Evolutionary conservation across 2,888 invertebrate genomes (phyloP), one percentile per base, ranked within the genome.

Genomic region (Baccha elongata): DNA sequence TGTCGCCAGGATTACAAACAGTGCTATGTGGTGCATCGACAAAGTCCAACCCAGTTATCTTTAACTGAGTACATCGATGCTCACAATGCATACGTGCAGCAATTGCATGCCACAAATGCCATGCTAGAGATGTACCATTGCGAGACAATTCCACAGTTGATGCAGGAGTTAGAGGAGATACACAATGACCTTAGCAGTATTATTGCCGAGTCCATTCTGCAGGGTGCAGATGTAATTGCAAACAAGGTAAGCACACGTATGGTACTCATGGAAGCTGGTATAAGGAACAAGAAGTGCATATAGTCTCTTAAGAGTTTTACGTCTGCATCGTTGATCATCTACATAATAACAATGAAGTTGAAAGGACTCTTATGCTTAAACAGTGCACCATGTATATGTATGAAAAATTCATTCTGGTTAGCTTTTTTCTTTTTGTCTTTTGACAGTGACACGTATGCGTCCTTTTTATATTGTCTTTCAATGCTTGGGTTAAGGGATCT

Each of bases 71-170:
- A 98, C 91, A 95, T 97, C 89, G 97, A 97, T 89, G 94, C 96
- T 11, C 98, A 98, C 92, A 98, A 98, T 92, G 95, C 95, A 85
- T 98, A 98, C 91, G 95, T 98, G 83, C 96, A 97, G 87, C 98
- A 98, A 89, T 92, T 98, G 85, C 95, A 96, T 86, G 97, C 98
- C 50, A 97, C 97, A 85, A 98, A 98, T 89, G 96, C 97, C 37
- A 97, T 98, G 94, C 93, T 97, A 86, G 97, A 97, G 87, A 95
- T 96, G 88, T 98, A 97, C 91, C 94, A 96, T 89, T 93, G 93
- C 86, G 94, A 95, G 87, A 96, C 96, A 75, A 92, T 98, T 87
- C 98, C 98, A 3, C 95, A 95, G 86, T 93, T 98, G 87, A 93
- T 94, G 86, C 94, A 97, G 95, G 98, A 98, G 92, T 92, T 98